Conservation (phyloP, 2,113 vertebrate genomes). For the Laticauda laticaudata region DNA sequence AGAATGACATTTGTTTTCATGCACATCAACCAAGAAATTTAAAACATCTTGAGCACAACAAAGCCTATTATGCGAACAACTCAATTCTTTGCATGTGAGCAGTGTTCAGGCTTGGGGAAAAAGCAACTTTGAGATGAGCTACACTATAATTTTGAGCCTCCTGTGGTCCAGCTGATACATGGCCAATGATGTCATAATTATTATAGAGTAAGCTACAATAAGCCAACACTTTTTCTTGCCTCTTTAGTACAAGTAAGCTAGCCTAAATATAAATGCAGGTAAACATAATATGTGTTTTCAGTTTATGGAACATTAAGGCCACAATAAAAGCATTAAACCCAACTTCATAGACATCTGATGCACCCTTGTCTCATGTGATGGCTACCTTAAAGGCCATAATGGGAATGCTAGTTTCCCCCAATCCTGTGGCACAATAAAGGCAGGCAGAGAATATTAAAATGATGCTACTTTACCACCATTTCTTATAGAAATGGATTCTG, state of each 20-base stretch:
- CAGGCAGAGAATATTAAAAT: neutral
- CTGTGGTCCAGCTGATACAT: neutral
- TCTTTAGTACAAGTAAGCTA: neutral
- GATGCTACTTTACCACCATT: neutral
- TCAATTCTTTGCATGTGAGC: neutral
- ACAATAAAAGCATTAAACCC: neutral
- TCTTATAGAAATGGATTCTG: neutral
- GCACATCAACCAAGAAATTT: neutral
- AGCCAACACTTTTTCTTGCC: neutral
- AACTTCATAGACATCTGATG: neutral
- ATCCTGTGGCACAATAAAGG: neutral
- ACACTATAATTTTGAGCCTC: neutral
- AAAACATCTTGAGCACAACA: neutral
- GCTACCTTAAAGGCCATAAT: neutral
- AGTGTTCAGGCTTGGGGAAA: neutral
- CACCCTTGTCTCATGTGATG: neutral
- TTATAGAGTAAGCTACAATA: neutral
- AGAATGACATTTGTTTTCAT: neutral
- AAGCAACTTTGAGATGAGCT: neutral
- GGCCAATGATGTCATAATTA: neutral
- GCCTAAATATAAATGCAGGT: neutral
- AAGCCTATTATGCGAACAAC: neutral
- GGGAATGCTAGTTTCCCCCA: neutral
- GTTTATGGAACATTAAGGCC: neutral
- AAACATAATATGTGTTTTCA: neutral